These are phyloP conservation scores for Macrobrachium nipponense DNA, from an alignment of 1,140 invertebrate genomes.

Conservation along the genomic window DNA sequence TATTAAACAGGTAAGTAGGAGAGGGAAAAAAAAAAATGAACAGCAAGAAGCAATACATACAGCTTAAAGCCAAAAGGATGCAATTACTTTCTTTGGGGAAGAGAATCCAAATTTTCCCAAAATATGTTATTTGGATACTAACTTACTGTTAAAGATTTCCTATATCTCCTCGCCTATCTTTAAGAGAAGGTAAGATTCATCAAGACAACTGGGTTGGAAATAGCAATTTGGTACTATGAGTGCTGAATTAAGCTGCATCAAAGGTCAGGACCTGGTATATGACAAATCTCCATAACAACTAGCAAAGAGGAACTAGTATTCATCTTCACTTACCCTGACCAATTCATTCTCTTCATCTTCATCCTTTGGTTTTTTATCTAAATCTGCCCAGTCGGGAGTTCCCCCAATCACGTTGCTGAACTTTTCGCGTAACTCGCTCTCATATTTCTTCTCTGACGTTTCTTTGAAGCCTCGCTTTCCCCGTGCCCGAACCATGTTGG, in stretches of 20 bases:
- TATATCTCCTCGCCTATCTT: conserved; percentile 70
- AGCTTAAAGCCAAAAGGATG: too few relatives aligned
- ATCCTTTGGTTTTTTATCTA: conserved; percentile 69
- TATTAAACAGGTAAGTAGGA: conserved; percentile 13
- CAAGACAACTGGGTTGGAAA: too few relatives aligned
- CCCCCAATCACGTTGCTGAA: conserved; percentile 75
- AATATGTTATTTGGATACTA: neutral
- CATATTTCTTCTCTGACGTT: conserved; percentile 71
- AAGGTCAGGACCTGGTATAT: too few relatives aligned
- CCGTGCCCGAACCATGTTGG: conserved; percentile 31
- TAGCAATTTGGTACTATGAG: too few relatives aligned
- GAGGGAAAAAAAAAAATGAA: too few relatives aligned
- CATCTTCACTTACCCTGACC: conserved; percentile 13
- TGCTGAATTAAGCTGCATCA: too few relatives aligned
- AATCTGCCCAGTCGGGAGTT: conserved; percentile 80
- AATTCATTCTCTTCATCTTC: conserved; percentile 72
- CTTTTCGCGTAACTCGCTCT: conserved; percentile 76
- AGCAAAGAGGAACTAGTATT: too few relatives aligned
- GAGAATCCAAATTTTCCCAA: conserved; percentile 68
- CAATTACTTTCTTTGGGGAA: too few relatives aligned
- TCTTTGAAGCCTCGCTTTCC: conserved; percentile 43
- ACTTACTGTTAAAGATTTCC: conserved; percentile 64
- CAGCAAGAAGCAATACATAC: too few relatives aligned
- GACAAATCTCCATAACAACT: too few relatives aligned
- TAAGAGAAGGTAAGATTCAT: too few relatives aligned